Evolutionary conservation across 2,797 vertebrate species (phyloP).

Genomic region (Falco cherrug): DNA sequence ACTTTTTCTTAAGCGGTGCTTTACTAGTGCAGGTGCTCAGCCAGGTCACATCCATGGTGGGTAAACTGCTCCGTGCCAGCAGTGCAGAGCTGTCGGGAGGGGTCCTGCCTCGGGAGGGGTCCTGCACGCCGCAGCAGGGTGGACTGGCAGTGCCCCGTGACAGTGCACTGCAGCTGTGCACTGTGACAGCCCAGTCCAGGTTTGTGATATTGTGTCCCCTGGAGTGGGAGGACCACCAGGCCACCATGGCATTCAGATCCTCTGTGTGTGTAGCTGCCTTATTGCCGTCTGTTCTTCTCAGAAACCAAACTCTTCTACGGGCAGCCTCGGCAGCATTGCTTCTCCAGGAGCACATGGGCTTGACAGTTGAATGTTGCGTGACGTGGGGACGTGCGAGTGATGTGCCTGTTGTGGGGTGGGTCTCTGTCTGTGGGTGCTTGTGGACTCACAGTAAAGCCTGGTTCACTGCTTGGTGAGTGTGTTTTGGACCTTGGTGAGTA

Average conservation of each 20-base stretch:
- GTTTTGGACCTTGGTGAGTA: not conserved
- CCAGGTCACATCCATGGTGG: accelerated
- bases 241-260: accelerated
- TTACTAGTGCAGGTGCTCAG: accelerated
- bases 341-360: accelerated
- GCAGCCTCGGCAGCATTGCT: not conserved
- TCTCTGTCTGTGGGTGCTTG: not conserved
- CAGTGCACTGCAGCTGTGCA: not conserved
- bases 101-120: not conserved
- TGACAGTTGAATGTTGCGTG: accelerated
- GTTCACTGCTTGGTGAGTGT: not conserved
- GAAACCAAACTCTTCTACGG: not conserved
- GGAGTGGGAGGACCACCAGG: accelerated
- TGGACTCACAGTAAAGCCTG: not conserved
- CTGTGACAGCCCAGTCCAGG: not conserved
- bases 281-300: not conserved
- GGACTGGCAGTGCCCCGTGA: accelerated
- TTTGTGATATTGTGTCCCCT: not conserved
- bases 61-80: accelerated
- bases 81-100: not conserved
- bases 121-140: accelerated
- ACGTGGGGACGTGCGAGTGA: accelerated
- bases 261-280: not conserved
- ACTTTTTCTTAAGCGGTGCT: not conserved
- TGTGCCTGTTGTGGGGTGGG: not conserved